Percentiles rank a stretch among this genome's conserved stretches.
phyloP scores from a whole-genome alignment of 2,888 invertebrate genomes.

The Dasysyrphus tricinctus region DNA sequence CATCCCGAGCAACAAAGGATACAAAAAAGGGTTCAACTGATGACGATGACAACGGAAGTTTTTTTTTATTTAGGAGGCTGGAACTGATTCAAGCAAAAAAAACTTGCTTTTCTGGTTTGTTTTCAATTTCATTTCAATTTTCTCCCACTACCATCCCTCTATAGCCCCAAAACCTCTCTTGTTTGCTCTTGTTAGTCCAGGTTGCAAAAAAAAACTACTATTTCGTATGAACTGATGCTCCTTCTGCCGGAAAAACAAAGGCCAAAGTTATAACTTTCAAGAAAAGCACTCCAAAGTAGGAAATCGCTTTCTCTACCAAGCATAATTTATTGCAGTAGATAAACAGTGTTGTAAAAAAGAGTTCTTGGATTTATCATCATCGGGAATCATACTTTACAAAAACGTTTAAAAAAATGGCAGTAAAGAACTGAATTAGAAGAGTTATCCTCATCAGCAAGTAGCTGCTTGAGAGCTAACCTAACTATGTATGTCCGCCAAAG shows the following conservation, averaged over 20 bases:
- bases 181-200: not conserved
- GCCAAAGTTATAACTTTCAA: constrained; percentile 64
- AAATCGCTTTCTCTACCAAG: constrained; percentile 43
- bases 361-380: not conserved
- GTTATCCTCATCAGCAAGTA: no score
- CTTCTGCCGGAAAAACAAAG: constrained; percentile 52
- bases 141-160: constrained; percentile 7
- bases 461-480: no score
- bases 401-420: no score
- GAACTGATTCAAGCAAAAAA: constrained; percentile 2
- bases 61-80: constrained; percentile 27
- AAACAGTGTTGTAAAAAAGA: constrained; percentile 15
- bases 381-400: not conserved
- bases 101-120: constrained; percentile 65
- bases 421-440: no score
- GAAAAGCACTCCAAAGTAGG: constrained; percentile 48
- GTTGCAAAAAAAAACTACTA: constrained; percentile 39
- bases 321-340: not conserved
- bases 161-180: not conserved
- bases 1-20: constrained; percentile 34
- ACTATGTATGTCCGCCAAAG: no score
- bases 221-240: constrained; percentile 44
- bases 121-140: constrained; percentile 74
- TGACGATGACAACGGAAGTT: constrained; percentile 20
- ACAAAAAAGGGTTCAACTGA: constrained; percentile 34